These are phyloP conservation scores for Moxostoma hubbsi DNA, from an alignment of 2,797 vertebrate genomes.

Conservation along the genomic window DNA sequence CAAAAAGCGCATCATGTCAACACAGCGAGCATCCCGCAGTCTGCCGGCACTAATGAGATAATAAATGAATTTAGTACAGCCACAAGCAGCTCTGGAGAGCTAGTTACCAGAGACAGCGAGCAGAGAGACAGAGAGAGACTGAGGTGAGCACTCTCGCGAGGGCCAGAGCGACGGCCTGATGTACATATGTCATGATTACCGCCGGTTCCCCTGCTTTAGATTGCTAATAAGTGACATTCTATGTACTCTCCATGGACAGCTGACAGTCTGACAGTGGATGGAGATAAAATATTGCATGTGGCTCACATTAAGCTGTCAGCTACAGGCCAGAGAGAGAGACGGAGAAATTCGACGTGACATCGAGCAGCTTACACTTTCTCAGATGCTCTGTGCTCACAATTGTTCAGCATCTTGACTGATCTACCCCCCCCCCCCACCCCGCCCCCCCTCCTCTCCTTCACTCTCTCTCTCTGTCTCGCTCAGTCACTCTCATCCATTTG, in stretches of 20 bases:
- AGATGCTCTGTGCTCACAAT: constrained; percentile 98
- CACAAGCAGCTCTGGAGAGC: constrained; percentile 90
- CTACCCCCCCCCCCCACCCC: constrained; percentile 35
- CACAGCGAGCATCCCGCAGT: constrained; percentile 87
- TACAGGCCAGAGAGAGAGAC: constrained; percentile 82
- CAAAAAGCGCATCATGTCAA: constrained; percentile 79
- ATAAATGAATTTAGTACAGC: constrained; percentile 95
- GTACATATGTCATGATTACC: constrained; percentile 99
- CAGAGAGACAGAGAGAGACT: constrained; percentile 87
- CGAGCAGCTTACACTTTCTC: constrained; percentile 91
- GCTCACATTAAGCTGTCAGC: constrained; percentile 99
- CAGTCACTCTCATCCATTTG: constrained; percentile 45
- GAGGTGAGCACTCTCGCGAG: constrained; percentile 81
- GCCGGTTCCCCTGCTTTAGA: constrained; percentile 99
- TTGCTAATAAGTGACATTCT: constrained; percentile 99
- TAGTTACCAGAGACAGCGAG: constrained; percentile 97
- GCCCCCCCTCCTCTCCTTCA: neutral
- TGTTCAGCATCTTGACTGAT: constrained; percentile 99
- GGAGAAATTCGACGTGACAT: constrained; percentile 95
- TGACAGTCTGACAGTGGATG: constrained; percentile 99
- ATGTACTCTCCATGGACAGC: constrained; percentile 98
- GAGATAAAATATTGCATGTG: constrained; percentile 99
- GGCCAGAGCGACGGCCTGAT: constrained; percentile 88
- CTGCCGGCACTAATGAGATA: constrained; percentile 89
- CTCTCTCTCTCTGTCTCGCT: constrained; percentile 51